Evolutionary conservation across 2,888 invertebrate genomes (phyloP).

Genomic region (Andrena chrysosceles): DNA sequence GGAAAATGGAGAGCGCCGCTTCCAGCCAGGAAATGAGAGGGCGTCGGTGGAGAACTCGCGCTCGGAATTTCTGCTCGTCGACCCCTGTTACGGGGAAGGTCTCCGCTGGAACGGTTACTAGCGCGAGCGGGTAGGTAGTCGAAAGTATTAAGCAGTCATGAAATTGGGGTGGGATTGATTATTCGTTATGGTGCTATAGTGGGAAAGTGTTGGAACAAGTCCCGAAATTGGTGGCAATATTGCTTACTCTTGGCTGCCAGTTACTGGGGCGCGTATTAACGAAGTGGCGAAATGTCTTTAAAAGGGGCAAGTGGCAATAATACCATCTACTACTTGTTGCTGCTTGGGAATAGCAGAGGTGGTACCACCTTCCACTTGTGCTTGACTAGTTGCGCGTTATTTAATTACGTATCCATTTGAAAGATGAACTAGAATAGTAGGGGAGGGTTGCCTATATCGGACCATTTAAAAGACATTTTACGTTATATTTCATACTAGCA

Average conservation of each 20-base stretch:
- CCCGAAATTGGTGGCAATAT: not conserved
- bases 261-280: not conserved
- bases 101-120: conserved; percentile 22
- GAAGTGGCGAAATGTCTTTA: not conserved
- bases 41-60: conserved; percentile 11
- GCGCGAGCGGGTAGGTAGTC: conserved; percentile 7
- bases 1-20: conserved; percentile 16
- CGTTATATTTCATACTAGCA: too few species aligned
- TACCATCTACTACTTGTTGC: conserved; percentile 10
- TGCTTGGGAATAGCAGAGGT: not conserved
- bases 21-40: conserved; percentile 33
- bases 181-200: conserved; percentile 1
- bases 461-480: too few species aligned
- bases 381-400: not conserved
- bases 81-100: conserved; percentile 18
- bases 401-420: not conserved
- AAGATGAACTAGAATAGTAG: too few species aligned
- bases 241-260: not conserved
- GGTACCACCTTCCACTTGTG: not conserved
- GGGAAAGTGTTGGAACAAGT: not conserved
- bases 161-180: conserved; percentile 24
- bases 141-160: conserved; percentile 18
- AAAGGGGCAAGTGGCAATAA: not conserved
- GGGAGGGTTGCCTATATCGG: too few species aligned
- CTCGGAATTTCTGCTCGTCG: conserved; percentile 31